Conservation (phyloP, 2,113 vertebrate genomes). For the Ctenodactylus gundi region DNA sequence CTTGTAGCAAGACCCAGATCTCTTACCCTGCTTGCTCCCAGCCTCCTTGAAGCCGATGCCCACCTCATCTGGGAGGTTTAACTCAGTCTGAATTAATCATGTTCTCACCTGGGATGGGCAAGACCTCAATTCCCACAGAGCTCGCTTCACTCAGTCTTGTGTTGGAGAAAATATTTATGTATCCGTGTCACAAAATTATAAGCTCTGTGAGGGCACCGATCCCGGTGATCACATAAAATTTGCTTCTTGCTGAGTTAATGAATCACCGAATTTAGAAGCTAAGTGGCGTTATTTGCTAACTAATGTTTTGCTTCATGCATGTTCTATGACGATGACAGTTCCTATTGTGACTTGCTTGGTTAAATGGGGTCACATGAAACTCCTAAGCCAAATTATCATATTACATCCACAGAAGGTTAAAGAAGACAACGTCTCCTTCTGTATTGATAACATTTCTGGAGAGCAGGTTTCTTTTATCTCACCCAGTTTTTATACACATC, state of each 20-base stretch:
- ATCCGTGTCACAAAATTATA: background rate
- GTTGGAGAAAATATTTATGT: background rate
- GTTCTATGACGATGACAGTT: background rate
- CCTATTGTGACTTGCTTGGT: background rate
- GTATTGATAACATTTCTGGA: background rate
- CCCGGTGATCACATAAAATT: conserved; percentile 4
- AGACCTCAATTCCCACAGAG: background rate
- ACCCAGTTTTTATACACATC: background rate
- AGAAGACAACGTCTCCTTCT: background rate
- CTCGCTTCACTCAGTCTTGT: background rate
- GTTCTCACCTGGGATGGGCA: background rate
- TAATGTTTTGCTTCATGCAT: conserved; percentile 51
- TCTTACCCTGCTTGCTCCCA: background rate
- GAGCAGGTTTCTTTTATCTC: background rate
- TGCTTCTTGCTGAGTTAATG: conserved; percentile 13
- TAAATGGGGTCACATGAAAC: background rate
- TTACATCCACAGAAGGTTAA: background rate
- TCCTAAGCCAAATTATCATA: conserved; percentile 7
- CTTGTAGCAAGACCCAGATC: background rate
- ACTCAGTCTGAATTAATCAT: background rate
- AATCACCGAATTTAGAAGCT: conserved; percentile 28
- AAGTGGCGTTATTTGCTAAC: conserved; percentile 38
- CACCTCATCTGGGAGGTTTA: background rate
- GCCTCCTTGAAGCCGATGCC: no score
- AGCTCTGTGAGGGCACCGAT: background rate